Conservation (phyloP, 2,888 invertebrate genomes). For the Apocheima hispidaria region DNA sequence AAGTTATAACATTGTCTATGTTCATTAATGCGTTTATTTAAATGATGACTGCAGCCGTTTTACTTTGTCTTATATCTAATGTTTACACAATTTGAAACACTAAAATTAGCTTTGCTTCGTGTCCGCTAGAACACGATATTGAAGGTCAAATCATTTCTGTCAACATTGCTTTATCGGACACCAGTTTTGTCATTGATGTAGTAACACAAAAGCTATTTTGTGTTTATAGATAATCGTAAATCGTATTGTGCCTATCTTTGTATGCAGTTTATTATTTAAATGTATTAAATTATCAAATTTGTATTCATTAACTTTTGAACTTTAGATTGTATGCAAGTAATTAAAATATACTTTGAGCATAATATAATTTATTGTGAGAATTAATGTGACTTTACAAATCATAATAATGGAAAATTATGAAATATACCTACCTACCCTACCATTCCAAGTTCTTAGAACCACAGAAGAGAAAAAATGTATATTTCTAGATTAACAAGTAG, state of each 20-base stretch:
- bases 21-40: not conserved
- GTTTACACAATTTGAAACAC: slow-evolving; percentile 1
- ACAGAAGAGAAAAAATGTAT: no score
- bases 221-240: not conserved
- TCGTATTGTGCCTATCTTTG: slow-evolving; percentile 11
- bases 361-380: not conserved
- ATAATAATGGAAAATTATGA: no score
- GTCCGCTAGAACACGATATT: slow-evolving; percentile 5
- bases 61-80: not conserved
- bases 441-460: no score
- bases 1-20: not conserved
- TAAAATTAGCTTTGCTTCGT: slow-evolving; percentile 9
- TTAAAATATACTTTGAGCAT: not conserved
- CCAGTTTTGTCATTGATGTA: slow-evolving; percentile 3
- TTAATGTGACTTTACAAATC: not conserved
- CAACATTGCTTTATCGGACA: slow-evolving; percentile 22
- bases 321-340: slow-evolving; percentile 19
- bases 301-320: slow-evolving; percentile 28
- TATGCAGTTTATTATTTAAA: slow-evolving; percentile 17
- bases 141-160: slow-evolving; percentile 20
- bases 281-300: slow-evolving; percentile 22
- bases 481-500: no score
- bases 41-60: not conserved
- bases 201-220: not conserved
- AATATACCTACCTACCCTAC: no score